phyloP scores from a whole-genome alignment of 2,113 vertebrate species.

The Megalops atlanticus region DNA sequence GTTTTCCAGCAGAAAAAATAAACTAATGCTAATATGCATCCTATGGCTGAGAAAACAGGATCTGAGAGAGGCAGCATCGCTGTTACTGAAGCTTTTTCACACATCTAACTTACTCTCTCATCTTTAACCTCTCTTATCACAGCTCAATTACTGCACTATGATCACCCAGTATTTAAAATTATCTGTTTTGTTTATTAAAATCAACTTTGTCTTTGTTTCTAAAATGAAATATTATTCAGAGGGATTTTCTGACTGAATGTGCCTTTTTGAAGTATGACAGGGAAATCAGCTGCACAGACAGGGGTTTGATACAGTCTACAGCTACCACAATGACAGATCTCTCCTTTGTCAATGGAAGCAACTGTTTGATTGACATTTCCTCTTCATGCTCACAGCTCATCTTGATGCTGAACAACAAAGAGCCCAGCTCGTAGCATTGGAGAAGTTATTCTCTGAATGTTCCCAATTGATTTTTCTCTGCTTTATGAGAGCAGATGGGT shows the following conservation, averaged over 20 bases:
- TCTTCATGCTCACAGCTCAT: constrained; percentile 36
- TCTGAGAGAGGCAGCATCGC: too few species aligned
- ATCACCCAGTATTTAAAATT: neutral
- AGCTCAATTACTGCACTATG: neutral
- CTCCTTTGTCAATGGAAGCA: constrained; percentile 40
- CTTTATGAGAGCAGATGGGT: constrained; percentile 18
- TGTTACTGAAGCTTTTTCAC: too few species aligned
- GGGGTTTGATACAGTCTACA: constrained; percentile 49
- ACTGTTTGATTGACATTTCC: constrained; percentile 50
- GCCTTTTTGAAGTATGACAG: constrained; percentile 38
- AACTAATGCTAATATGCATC: too few species aligned
- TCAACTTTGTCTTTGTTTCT: constrained; percentile 30
- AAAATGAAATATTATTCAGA: constrained; percentile 36
- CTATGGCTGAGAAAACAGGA: too few species aligned
- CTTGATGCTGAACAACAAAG: constrained; percentile 50
- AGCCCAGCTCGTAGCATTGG: constrained; percentile 29
- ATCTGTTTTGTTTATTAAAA: neutral
- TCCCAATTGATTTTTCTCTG: constrained; percentile 9
- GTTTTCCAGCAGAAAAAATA: too few species aligned
- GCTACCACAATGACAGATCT: constrained; percentile 57
- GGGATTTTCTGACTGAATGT: constrained; percentile 32
- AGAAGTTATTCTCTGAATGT: constrained; percentile 39
- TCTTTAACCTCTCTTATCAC: neutral
- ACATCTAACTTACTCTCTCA: too few species aligned
- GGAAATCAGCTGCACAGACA: constrained; percentile 44